A percentile compares a stretch with the other conserved stretches of the same genome.
phyloP scores from a whole-genome alignment of 2,113 vertebrate species.

The Climacteris rufus region DNA sequence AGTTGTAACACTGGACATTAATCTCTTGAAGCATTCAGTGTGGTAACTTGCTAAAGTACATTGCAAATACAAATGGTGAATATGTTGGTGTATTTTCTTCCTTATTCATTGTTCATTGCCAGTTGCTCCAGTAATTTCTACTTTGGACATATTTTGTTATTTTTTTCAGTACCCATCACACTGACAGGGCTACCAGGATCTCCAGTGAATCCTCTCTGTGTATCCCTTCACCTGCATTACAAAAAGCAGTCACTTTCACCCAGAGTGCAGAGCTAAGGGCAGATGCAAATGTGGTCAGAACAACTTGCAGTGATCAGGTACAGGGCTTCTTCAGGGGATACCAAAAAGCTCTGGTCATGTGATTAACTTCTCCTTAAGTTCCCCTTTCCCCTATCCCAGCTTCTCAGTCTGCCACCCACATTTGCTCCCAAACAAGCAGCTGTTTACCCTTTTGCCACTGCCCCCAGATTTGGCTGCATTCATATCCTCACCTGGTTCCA shows the following conservation, averaged over 20 bases:
- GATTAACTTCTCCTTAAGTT: background rate
- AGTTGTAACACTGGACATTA: conserved; percentile 68
- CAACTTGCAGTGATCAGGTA: background rate
- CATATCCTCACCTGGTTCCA: background rate
- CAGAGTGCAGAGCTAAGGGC: background rate
- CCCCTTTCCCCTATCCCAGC: background rate
- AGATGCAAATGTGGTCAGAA: background rate
- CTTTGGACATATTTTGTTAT: accelerated
- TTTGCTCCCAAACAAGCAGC: background rate
- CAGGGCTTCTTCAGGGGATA: background rate
- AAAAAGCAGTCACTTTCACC: background rate
- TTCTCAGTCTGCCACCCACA: background rate
- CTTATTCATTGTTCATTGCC: background rate
- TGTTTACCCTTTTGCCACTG: background rate
- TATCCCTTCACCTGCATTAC: background rate
- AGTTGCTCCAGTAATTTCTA: background rate
- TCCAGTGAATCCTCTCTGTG: background rate
- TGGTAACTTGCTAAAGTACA: conserved; percentile 65
- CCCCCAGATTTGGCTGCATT: background rate
- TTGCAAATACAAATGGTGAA: conserved; percentile 21
- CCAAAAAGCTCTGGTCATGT: background rate
- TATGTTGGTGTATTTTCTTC: background rate
- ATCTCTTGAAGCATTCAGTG: conserved; percentile 36
- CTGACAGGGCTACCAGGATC: background rate
- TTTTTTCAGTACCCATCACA: background rate